phyloP scores from a whole-genome alignment of 2,888 invertebrate genomes.

The Gerosis bhagava region DNA sequence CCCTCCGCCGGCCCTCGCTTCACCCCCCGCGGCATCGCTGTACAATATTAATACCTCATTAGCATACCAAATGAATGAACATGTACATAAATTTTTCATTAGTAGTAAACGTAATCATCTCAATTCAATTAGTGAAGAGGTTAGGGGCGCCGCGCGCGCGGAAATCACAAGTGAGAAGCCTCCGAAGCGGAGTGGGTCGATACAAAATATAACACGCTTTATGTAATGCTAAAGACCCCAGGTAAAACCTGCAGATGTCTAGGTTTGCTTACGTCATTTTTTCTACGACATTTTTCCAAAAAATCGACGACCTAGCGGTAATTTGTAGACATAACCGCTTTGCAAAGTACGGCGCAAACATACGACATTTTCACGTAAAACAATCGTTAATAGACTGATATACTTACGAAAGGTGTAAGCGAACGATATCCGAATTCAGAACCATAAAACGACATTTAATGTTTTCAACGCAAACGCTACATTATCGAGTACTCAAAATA shows the following conservation, averaged over 20 bases:
- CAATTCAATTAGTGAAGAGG: conserved; percentile 79
- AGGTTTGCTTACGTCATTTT: conserved; percentile 72
- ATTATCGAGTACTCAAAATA: conserved; percentile 83
- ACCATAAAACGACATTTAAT: conserved; percentile 80
- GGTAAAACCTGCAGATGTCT: conserved; percentile 54
- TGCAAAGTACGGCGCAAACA: conserved; percentile 45
- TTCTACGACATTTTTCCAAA: conserved; percentile 68
- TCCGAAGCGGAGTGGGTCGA: conserved; percentile 73
- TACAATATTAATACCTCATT: conserved; percentile 34
- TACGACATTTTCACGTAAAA: conserved; percentile 48
- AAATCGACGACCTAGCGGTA: conserved; percentile 69
- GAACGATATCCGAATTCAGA: conserved; percentile 75
- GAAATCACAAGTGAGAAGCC: conserved; percentile 70
- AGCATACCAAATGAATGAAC: conserved; percentile 12
- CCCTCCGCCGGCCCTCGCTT: conserved; percentile 81
- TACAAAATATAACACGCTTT: conserved; percentile 53
- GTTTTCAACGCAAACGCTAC: conserved; percentile 81
- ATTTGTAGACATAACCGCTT: conserved; percentile 63
- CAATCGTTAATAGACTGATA: conserved; percentile 47
- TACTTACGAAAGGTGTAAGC: conserved; percentile 81
- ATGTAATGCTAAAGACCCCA: conserved; percentile 49
- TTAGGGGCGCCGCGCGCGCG: conserved; percentile 80
- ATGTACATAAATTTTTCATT: conserved; percentile 37
- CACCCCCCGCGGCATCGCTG: conserved; percentile 84
- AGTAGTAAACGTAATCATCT: conserved; percentile 51